Percentiles rank a stretch among this genome's conserved stretches.
phyloP scores from a whole-genome alignment of 2,888 invertebrate genomes.

The Euzetes globulus region DNA sequence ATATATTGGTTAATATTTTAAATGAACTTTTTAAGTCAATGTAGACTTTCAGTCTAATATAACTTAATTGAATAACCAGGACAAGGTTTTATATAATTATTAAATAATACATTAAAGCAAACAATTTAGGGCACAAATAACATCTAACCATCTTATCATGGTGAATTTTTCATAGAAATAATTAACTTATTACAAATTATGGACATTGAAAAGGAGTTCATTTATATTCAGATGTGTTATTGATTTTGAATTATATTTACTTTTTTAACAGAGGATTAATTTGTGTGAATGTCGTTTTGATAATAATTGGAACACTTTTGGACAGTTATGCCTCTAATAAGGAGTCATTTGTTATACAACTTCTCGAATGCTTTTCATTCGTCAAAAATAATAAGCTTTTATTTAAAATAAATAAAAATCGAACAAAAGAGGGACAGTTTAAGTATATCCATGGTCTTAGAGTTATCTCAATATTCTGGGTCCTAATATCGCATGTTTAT shows the following conservation, averaged over 20 bases:
- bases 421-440: slow-evolving; percentile 21
- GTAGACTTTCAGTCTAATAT: too few species aligned
- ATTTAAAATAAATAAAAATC: slow-evolving; percentile 25
- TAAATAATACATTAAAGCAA: too few species aligned
- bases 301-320: slow-evolving; percentile 28
- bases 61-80: too few species aligned
- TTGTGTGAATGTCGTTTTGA: not conserved
- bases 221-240: too few species aligned
- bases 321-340: not conserved
- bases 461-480: slow-evolving; percentile 31
- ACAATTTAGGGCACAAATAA: too few species aligned
- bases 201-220: too few species aligned
- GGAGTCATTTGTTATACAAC: not conserved
- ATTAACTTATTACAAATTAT: too few species aligned
- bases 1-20: not conserved
- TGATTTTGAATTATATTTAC: too few species aligned
- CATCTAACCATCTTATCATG: too few species aligned
- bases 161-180: too few species aligned
- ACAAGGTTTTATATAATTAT: too few species aligned
- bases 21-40: too few species aligned
- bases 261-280: slow-evolving; percentile 19
- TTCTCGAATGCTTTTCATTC: slow-evolving; percentile 24
- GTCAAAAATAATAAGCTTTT: slow-evolving; percentile 14
- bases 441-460: slow-evolving; percentile 30
- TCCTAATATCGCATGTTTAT: slow-evolving; percentile 28